Evolutionary conservation across 2,888 invertebrate genomes (phyloP), one percentile per base, ranked within the genome.

Genomic region (Meganola albula): DNA sequence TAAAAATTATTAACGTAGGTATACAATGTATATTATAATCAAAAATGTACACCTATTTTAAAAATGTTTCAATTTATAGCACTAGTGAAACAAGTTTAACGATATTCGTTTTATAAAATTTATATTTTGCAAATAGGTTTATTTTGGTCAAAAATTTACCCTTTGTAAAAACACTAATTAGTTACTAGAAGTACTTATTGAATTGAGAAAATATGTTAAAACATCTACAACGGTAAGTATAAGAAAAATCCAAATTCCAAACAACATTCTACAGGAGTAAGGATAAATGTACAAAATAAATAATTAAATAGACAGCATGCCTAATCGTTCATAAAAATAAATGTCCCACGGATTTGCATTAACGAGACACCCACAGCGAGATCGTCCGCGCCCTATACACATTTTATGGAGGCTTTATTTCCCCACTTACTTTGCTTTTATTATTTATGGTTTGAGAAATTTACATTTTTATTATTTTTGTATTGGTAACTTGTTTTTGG

Each of bases 211-310:
- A n/a, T n/a, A n/a, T n/a, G n/a, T n/a, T n/a, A n/a, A n/a, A n/a
- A n/a, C n/a, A n/a, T n/a, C 63, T 16, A 54, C 63, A 29, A 67
- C 73, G 58, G 34, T 12, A 10, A 27, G 1, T 7, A n/a, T 28
- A 25, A 12, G n/a, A 38, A 35, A 16, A 34, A 8, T 16, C 24
- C 4, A 27, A 7, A 10, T 20, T 4, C 3, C 29, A 12, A 21
- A 4, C 0, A 7, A 21, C 22, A 29, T 13, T 10, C 2, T 28
- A 7, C 5, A 13, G 7, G n/a, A 20, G n/a, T n/a, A n/a, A n/a
- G n/a, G n/a, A n/a, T n/a, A n/a, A n/a, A n/a, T n/a, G n/a, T n/a
- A n/a, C n/a, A n/a, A n/a, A n/a, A n/a, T n/a, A n/a, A n/a, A n/a
- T 29, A 27, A 38, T 40, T 45, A 34, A 34, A 42, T 37, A 40